A percentile compares a stretch with the other conserved stretches of the same genome.
Evolutionary conservation across 2,113 vertebrate species (phyloP).

Genomic region (Geococcyx californianus): DNA sequence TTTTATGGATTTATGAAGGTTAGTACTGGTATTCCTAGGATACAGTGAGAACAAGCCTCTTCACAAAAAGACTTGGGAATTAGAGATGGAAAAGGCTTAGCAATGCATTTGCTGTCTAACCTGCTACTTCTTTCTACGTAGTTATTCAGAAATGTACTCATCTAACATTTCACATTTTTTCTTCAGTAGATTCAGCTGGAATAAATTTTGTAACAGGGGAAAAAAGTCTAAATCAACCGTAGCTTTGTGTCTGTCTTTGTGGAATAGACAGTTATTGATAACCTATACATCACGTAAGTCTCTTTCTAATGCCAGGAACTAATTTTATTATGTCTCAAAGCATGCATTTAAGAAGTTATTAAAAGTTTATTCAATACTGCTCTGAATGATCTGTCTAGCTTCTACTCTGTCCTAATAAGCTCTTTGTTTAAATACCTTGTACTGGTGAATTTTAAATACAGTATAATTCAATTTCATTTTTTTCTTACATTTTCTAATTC

Average conservation of each 20-base stretch:
- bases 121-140: not conserved
- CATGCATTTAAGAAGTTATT: conserved; percentile 43
- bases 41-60: not conserved
- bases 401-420: not conserved
- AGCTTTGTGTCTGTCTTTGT: not conserved
- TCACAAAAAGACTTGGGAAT: not conserved
- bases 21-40: not conserved
- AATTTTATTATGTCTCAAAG: conserved; percentile 30
- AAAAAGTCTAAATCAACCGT: not conserved
- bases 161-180: not conserved
- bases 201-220: not conserved
- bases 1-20: not conserved
- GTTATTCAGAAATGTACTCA: not conserved
- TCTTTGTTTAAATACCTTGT: not conserved
- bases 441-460: not conserved
- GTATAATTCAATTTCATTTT: not conserved
- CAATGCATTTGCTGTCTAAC: not conserved
- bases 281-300: conserved; percentile 21
- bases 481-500: not conserved
- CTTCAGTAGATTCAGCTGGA: not conserved
- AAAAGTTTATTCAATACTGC: conserved; percentile 24
- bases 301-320: conserved; percentile 30
- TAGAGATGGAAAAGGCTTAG: not conserved
- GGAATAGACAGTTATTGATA: conserved; percentile 44
- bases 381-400: not conserved